Base-by-base conservation (phyloP, 2,113 vertebrate genomes). In the Beaufortia kweichowensis region DNA sequence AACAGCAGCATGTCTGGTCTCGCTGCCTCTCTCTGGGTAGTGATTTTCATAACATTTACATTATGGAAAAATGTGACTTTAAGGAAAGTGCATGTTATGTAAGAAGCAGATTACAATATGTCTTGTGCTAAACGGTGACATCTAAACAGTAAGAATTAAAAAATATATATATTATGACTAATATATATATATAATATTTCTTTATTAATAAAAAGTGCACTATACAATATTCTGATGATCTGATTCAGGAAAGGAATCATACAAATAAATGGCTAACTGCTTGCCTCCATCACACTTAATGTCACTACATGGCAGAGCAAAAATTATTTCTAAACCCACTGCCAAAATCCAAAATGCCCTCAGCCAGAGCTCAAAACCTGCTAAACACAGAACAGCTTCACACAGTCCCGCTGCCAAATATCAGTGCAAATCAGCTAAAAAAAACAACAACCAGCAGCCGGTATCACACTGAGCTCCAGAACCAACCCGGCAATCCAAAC, bases 381-480 rank as follows among this genome's bases (percentile, higher is more conserved):
- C 19, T 57, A 26, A 56, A 55, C 1, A 41, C 43, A 60, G 21
- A 55, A 35, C 39, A 70, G 23, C 29, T 41, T 55, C 15, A 6
- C 56, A 55, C 35, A 77, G 26, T 29, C 29, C 17, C 10, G 21
- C 57, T 61, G 41, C 59, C 68, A 71, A 71, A 41, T 35, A 23
- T 56, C 35, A 55, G 21, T 6, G 11, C 59, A 70, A 48, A 29
- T 39, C 24, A 11, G 24, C 21, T 19, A 33, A 62, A 10, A n/a
- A n/a, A 77, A 41, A 29, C 41, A 53, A 33, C 75, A 77, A 53
- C 65, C 33, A 65, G n/a, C n/a, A n/a, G n/a, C n/a, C n/a, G 66
- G 33, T 39, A 0, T 69, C 65, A 31, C 28, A 12, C 9, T 53
- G 41, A n/a, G 67, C 43, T 48, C 5, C 6, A 31, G 7, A 56